Evolutionary conservation across 2,797 vertebrate species (phyloP), one percentile per base, ranked within the genome.

Genomic region (Malacoraja senta): DNA sequence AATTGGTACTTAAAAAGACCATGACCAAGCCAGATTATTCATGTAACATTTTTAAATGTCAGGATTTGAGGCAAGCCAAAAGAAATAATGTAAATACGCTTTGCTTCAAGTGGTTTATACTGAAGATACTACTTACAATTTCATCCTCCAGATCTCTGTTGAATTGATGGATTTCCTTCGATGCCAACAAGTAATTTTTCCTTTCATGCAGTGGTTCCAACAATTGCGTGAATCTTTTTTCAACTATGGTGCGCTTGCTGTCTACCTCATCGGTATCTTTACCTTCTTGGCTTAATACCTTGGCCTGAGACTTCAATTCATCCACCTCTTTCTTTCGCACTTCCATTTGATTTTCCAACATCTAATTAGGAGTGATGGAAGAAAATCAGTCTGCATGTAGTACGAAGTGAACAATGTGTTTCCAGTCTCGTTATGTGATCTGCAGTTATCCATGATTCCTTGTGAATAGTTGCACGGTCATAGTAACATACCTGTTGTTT

Each of bases 321-420:
- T 97, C 98, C 61, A 99, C 98, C 96, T 99, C 98, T 96, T 98
- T 98, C 96, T 98, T 97, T 78, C 98, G 97, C 63, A 98, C 98
- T 94, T 98, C 98, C 97, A 98, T 98, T 96, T 99, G 98, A 94
- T 98, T 98, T 95, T 98, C 98, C 94, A 98, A 96, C 96, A 98
- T 98, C 98, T 99, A 95, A 93, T 84, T 63, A 21, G 44, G 76
- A 93, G 94, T 94, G 93, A 0, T 15, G 65, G 26, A 29, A 17
- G 58, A 38, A 19, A 35, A 61, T 79, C 0, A 13, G 29, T 13
- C 24, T 32, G 29, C 29, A 92, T 53, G 12, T 1, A 15, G 12
- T 17, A 74, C 12, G 10, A 53, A 76, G 13, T 92, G 24, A 92
- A 4, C 71, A 72, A 86, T 10, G 19, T 29, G 71, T 35, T 53